Conservation (phyloP, 2,797 vertebrate species). For the Sebastes diploproa region DNA sequence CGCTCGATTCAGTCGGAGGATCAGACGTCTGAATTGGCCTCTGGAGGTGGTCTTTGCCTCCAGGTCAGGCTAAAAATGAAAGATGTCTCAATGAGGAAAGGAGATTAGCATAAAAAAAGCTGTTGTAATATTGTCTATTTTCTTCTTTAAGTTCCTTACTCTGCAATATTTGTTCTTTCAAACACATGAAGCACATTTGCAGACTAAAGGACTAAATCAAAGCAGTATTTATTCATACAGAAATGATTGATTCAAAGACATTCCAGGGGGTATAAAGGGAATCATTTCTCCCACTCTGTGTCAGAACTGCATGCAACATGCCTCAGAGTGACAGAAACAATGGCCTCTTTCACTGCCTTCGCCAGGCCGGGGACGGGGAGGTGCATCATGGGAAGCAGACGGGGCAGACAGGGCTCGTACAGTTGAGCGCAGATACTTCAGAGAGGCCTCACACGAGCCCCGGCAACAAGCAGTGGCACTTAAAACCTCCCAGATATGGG, state of each 20-base stretch:
- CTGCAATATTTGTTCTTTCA: neutral
- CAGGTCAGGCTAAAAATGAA: constrained; percentile 24
- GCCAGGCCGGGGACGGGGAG: constrained; percentile 64
- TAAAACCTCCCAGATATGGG: constrained; percentile 42
- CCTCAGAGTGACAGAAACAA: constrained; percentile 85
- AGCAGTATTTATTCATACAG: constrained; percentile 41
- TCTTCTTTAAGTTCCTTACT: neutral
- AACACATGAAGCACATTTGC: constrained; percentile 5
- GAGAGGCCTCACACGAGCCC: constrained; percentile 53
- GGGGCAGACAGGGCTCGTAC: constrained; percentile 49
- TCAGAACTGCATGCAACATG: constrained; percentile 83
- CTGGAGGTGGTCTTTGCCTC: constrained; percentile 38
- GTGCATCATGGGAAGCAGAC: constrained; percentile 78
- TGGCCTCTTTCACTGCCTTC: constrained; percentile 88
- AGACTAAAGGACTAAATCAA: constrained; percentile 5
- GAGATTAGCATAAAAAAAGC: constrained; percentile 6
- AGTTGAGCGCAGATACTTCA: constrained; percentile 57
- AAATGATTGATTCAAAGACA: constrained; percentile 77
- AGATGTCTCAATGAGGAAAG: neutral
- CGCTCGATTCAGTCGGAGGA: constrained; percentile 41
- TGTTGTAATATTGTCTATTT: neutral
- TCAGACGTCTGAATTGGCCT: constrained; percentile 50
- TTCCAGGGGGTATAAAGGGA: constrained; percentile 77
- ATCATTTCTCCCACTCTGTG: constrained; percentile 81
- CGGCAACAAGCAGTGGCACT: constrained; percentile 63